Evolutionary conservation across 2,888 invertebrate species (phyloP), one percentile per base, ranked within the genome.

Genomic region (Tachystola acroxantha): DNA sequence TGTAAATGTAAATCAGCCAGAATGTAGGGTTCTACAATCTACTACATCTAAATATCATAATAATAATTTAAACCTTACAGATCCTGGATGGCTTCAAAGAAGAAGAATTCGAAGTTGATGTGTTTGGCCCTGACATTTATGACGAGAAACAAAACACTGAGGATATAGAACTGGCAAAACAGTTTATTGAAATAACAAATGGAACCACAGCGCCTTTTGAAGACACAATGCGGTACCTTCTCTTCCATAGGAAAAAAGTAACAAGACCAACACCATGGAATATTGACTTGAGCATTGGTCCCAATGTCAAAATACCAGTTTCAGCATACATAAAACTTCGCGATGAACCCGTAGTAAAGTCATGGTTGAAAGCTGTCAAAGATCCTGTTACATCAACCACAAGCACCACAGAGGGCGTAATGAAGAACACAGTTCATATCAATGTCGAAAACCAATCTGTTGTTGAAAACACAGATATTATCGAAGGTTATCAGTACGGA

Each of bases 241-340:
- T 88, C 11, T 89, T 86, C 48, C 89, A 89, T 45, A 87, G 88
- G 40, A 89, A 88, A 44, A 88, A 79, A 50, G 60, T 61, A 30
- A 61, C 75, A 1, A 82, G 80, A 22, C 79, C 91, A 0, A 77
- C 80, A 39, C 85, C 90, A 0, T 93, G 93, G 93, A 91, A 92
- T 73, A 87, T 88, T 19, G 86, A 88, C 37, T 66, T 94, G 30
- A 88, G 89, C 34, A 88, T 91, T 45, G 90, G 90, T 2, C 79
- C 86, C 1, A 76, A 88, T 44, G 86, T 93, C 14, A 74, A 80
- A 43, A 91, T 94, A 43, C 89, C 90, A 7, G 81, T 93, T 3
- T 86, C 89, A 22, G 82, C 88, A 13, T 91, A 88, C 50, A 84
- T 77, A 13, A 70, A 70, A 58, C 66, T 89, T 2, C 88, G 86